A percentile compares a stretch with the other conserved stretches of the same genome.
Evolutionary conservation across 2,113 vertebrate genomes (phyloP).

Genomic region (Hylia prasina): DNA sequence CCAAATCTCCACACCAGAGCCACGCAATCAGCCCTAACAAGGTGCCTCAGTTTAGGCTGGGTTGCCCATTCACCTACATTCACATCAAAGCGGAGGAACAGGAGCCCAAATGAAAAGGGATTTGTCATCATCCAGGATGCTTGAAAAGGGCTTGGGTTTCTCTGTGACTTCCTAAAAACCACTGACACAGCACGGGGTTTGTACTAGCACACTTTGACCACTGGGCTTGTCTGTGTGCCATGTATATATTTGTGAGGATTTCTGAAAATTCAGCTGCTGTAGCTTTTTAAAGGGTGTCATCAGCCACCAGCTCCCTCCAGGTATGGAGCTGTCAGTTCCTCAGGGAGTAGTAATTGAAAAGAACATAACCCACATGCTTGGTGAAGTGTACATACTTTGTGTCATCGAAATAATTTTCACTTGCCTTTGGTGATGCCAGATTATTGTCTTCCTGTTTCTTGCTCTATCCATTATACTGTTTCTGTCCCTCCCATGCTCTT

Average conservation of each 20-base stretch:
- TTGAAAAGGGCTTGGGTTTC: not conserved
- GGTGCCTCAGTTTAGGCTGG: not conserved
- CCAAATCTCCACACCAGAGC: not conserved
- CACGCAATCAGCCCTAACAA: not conserved
- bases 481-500: not conserved
- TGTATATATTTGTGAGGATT: not conserved
- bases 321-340: not conserved
- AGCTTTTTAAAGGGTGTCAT: not conserved
- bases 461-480: not conserved
- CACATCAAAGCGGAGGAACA: not conserved
- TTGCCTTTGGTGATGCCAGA: accelerated
- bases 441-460: not conserved
- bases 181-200: not conserved
- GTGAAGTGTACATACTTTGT: not conserved
- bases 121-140: not conserved
- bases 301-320: not conserved
- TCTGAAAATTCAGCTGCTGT: not conserved
- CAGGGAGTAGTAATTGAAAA: not conserved
- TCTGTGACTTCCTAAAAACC: not conserved
- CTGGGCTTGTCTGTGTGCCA: not conserved
- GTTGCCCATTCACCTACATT: not conserved
- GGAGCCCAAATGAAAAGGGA: not conserved
- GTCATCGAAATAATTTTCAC: not conserved
- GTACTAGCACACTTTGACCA: not conserved
- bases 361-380: not conserved